These are phyloP conservation scores for Lethenteron camtschaticum DNA, from an alignment of 2,113 vertebrate genomes.

Conservation along the genomic window DNA sequence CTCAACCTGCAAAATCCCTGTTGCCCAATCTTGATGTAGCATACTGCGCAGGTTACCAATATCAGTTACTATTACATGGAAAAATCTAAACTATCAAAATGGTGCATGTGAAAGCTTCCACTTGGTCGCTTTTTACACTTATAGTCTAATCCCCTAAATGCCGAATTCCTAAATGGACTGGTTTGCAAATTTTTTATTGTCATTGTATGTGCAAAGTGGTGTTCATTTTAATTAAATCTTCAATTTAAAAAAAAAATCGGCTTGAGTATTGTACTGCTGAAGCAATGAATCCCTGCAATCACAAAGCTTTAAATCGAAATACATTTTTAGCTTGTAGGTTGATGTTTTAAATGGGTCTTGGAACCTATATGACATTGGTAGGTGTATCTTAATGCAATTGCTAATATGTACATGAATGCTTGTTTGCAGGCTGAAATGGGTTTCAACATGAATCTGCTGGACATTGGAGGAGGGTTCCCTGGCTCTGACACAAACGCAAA, in stretches of 20 bases:
- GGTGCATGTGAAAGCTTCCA: no score
- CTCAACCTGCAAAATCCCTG: neutral
- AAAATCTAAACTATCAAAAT: no score
- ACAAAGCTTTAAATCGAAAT: no score
- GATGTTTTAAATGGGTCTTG: neutral
- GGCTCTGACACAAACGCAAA: conserved; percentile 36
- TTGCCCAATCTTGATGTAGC: neutral
- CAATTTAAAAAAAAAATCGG: no score
- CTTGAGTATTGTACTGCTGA: neutral
- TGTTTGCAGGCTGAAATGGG: conserved; percentile 45
- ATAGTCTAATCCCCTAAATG: no score
- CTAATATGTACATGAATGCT: neutral
- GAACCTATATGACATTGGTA: neutral
- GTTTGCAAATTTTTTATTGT: no score
- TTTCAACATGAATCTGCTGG: conserved; percentile 64
- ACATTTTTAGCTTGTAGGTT: no score
- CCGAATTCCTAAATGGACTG: no score
- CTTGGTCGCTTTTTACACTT: no score
- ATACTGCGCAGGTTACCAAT: neutral
- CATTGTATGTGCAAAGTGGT: no score
- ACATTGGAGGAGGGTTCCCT: conserved; percentile 89
- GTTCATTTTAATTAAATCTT: no score
- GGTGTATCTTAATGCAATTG: neutral
- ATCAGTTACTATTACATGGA: neutral
- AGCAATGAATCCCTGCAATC: neutral